Percentiles rank a stretch among this genome's conserved stretches.
Evolutionary conservation across 1,140 invertebrate species (phyloP).

Genomic region (Venturia canescens): DNA sequence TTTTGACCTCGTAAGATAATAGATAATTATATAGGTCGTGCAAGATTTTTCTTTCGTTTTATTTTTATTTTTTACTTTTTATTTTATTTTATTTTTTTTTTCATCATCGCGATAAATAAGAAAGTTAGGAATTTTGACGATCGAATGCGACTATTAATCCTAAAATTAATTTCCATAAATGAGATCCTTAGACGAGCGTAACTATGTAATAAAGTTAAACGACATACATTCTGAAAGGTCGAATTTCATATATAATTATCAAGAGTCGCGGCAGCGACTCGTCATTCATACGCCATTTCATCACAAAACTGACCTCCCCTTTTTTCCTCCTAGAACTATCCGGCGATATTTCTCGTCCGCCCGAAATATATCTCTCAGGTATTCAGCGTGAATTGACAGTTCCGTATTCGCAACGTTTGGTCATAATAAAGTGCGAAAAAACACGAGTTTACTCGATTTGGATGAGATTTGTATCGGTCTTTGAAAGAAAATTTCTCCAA

Average conservation of each 20-base stretch:
- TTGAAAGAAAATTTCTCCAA: not conserved
- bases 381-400: not conserved
- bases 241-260: conserved; percentile 15
- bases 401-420: too few relatives aligned
- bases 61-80: not conserved
- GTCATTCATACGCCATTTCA: not conserved
- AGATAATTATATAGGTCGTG: conserved; percentile 14
- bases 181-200: not conserved
- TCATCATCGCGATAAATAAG: not conserved
- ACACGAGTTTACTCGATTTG: conserved; percentile 3
- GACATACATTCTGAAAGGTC: not conserved
- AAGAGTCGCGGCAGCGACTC: too few relatives aligned
- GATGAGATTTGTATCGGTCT: not conserved
- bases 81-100: not conserved
- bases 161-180: not conserved
- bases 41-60: not conserved
- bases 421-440: not conserved
- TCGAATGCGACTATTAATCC: not conserved
- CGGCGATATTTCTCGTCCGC: not conserved
- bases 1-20: conserved; percentile 8
- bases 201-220: not conserved
- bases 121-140: not conserved
- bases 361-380: conserved; percentile 6
- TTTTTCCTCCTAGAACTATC: too few relatives aligned
- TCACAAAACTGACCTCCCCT: not conserved